Percentiles rank a stretch among this genome's conserved stretches.
Conservation (phyloP, 2,888 invertebrate species). For the Zygogramma bicolorata region DNA sequence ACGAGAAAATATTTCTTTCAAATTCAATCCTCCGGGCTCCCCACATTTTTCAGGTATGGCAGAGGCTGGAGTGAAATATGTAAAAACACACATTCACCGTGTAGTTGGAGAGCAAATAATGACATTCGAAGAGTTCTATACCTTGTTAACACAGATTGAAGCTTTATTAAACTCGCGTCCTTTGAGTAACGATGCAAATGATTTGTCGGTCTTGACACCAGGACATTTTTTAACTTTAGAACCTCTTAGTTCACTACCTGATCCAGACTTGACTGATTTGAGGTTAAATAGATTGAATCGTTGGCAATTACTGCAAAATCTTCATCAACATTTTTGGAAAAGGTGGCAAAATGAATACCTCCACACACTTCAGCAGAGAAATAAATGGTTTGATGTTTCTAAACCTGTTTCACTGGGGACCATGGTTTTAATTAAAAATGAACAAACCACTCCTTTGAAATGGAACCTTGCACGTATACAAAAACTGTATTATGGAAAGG, state of each 20-base stretch:
- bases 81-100: constrained; percentile 2
- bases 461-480: neutral
- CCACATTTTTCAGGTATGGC: neutral
- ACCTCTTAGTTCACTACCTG: too few species aligned
- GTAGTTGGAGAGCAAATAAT: neutral
- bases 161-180: constrained; percentile 15
- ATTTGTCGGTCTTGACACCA: constrained; percentile 42
- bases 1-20: neutral
- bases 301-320: constrained; percentile 21
- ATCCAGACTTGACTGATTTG: neutral
- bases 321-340: constrained; percentile 27
- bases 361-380: constrained; percentile 7
- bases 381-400: constrained; percentile 10
- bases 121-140: too few species aligned
- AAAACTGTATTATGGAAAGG: neutral
- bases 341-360: constrained; percentile 16
- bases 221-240: constrained; percentile 50
- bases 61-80: constrained; percentile 5
- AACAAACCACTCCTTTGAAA: constrained; percentile 6
- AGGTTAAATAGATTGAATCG: constrained; percentile 15
- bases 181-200: neutral
- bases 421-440: constrained; percentile 20
- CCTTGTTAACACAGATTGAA: constrained; percentile 5
- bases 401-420: constrained; percentile 4
- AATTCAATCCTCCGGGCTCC: neutral